A percentile compares a stretch with the other conserved stretches of the same genome.
phyloP scores from a whole-genome alignment of 2,113 vertebrate genomes.

The Pomatorhinus ruficollis region DNA sequence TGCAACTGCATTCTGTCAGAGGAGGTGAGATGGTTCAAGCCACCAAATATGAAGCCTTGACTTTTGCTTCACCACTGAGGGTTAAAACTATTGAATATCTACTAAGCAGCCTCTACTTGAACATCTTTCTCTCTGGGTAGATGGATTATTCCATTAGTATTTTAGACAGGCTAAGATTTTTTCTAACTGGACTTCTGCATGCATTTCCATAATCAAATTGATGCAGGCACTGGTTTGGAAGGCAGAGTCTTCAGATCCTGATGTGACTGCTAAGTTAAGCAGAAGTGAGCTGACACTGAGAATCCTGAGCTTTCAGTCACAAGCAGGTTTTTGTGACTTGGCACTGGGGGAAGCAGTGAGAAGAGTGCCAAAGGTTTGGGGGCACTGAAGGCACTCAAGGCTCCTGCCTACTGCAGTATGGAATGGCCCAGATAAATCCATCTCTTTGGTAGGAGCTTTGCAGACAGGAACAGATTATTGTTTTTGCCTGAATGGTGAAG shows the following conservation, averaged over 20 bases:
- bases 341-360: not conserved
- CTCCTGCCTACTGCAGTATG: not conserved
- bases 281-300: not conserved
- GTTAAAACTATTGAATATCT: not conserved
- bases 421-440: not conserved
- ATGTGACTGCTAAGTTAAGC: not conserved
- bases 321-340: not conserved
- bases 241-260: not conserved
- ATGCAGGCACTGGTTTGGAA: conserved; percentile 10
- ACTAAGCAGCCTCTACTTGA: not conserved
- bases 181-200: not conserved
- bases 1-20: not conserved
- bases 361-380: not conserved
- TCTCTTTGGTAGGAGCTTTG: not conserved
- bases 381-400: not conserved
- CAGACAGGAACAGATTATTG: not conserved
- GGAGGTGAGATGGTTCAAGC: not conserved
- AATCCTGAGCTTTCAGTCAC: not conserved
- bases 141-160: not conserved
- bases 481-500: not conserved
- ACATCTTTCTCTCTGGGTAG: not conserved
- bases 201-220: conserved; percentile 21
- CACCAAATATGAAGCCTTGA: not conserved
- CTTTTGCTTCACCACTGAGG: not conserved
- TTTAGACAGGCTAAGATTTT: not conserved